phyloP scores from a whole-genome alignment of 92 coral and sea anemone genomes.

The Actinernus sp. region DNA sequence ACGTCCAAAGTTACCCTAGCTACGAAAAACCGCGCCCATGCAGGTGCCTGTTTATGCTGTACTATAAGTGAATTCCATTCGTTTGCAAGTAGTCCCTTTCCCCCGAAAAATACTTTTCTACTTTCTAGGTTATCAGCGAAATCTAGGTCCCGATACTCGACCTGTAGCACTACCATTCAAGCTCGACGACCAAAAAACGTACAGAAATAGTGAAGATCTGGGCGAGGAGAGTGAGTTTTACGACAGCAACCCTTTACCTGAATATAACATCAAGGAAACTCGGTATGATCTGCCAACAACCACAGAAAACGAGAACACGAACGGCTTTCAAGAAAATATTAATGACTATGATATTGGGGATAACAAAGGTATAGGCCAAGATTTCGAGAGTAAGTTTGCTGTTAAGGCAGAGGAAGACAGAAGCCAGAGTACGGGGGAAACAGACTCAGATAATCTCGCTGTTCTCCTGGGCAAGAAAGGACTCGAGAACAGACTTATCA shows the following conservation, averaged over 20 bases:
- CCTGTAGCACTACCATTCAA: constrained; percentile 14
- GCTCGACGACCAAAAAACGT: not conserved
- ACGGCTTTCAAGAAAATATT: constrained; percentile 7
- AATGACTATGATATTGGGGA: not conserved
- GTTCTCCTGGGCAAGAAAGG: constrained; percentile 17
- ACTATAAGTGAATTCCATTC: no score
- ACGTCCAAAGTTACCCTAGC: no score
- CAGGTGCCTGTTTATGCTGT: no score
- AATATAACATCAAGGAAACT: constrained; percentile 64
- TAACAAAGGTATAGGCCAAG: not conserved
- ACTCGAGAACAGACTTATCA: constrained; percentile 5
- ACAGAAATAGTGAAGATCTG: constrained; percentile 1
- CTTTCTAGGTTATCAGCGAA: constrained; percentile 14
- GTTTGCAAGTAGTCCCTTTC: no score
- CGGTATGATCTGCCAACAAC: constrained; percentile 13
- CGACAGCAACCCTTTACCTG: constrained; percentile 75
- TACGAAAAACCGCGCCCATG: no score
- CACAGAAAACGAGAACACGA: constrained; percentile 10
- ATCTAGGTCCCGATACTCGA: not conserved
- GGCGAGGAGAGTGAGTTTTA: constrained; percentile 40
- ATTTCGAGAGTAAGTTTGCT: not conserved
- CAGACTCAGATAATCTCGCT: not conserved
- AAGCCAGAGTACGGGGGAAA: not conserved
- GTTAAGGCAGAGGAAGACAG: not conserved
- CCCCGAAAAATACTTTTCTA: no score